phyloP scores from a whole-genome alignment of 2,797 vertebrate species.

The Alauda arvensis region DNA sequence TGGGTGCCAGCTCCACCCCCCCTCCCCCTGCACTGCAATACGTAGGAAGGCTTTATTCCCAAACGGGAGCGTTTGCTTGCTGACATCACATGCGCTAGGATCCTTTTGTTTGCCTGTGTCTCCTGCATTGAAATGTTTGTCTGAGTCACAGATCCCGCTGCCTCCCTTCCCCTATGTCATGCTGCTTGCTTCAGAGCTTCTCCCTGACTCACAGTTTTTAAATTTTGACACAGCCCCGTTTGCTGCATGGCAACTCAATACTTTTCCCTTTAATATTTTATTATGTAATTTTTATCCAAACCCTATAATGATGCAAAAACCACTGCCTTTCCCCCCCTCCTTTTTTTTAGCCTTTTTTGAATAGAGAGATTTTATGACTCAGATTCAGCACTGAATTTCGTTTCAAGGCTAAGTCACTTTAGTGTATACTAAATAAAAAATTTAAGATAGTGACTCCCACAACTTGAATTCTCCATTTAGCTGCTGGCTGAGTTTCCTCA shows the following conservation, averaged over 20 bases:
- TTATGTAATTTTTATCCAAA: conserved; percentile 29
- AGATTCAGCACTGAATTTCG: conserved; percentile 13
- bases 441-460: conserved; percentile 51
- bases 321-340: not conserved
- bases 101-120: conserved; percentile 63
- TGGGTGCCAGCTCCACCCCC: conserved; percentile 3
- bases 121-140: conserved; percentile 58
- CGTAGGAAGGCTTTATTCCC: conserved; percentile 61
- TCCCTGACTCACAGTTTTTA: conserved; percentile 42
- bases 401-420: conserved; percentile 21
- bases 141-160: conserved; percentile 52
- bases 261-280: conserved; percentile 31
- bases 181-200: conserved; percentile 45
- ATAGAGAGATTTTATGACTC: conserved; percentile 17
- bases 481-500: conserved; percentile 41
- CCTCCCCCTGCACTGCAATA: conserved; percentile 22
- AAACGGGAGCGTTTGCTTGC: conserved; percentile 48
- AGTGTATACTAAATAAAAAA: conserved; percentile 39
- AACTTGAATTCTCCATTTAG: conserved; percentile 47
- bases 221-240: conserved; percentile 29
- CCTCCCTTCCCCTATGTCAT: conserved; percentile 35
- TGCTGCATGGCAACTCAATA: conserved; percentile 21
- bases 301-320: not conserved
- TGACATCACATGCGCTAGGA: conserved; percentile 59
- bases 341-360: not conserved